These are phyloP conservation scores for Tolypeutes matacus DNA, from an alignment of 2,797 vertebrate species.

Conservation along the genomic window DNA sequence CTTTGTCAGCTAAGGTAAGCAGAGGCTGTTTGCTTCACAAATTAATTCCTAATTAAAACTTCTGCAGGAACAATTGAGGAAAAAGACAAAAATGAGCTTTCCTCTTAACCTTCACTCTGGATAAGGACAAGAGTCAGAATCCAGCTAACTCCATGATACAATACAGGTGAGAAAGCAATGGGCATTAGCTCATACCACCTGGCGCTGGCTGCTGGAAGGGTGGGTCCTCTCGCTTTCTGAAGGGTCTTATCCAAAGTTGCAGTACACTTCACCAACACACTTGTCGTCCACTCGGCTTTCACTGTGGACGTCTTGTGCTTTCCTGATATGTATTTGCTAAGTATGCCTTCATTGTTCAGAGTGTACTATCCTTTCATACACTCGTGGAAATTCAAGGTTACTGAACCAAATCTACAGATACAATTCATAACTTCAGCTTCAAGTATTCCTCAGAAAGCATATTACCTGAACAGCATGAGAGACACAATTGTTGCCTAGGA, in stretches of 20 bases:
- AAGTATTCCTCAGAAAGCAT: neutral
- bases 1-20: neutral
- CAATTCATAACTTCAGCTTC: neutral
- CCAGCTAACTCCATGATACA: neutral
- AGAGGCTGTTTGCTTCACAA: neutral
- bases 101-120: neutral
- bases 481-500: no score
- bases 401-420: neutral
- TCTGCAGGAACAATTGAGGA: neutral
- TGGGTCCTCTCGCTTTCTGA: neutral
- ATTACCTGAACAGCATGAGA: neutral
- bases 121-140: neutral
- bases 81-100: neutral
- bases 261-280: neutral
- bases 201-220: no score
- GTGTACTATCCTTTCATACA: neutral
- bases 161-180: neutral
- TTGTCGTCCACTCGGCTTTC: neutral
- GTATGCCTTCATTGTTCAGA: neutral
- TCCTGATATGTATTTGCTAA: neutral
- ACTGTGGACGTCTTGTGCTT: neutral
- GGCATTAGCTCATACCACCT: neutral
- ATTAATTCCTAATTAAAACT: neutral
- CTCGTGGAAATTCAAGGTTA: neutral
- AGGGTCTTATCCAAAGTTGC: neutral